These are phyloP conservation scores for Moxostoma hubbsi DNA, from an alignment of 2,797 vertebrate genomes.

Conservation along the genomic window DNA sequence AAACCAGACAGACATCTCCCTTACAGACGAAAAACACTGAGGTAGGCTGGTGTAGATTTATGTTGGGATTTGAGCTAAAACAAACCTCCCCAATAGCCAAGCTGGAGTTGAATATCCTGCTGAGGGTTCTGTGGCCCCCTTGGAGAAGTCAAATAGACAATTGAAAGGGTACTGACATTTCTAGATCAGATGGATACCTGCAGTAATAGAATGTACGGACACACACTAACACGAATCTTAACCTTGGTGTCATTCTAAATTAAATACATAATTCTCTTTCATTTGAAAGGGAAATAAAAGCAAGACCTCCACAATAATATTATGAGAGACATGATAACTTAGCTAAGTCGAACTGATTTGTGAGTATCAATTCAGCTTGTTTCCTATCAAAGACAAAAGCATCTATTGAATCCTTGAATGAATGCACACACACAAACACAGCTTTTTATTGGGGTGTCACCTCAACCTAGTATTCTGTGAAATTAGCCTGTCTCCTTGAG, in stretches of 20 bases:
- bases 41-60: conserved; percentile 8
- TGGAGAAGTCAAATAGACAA: neutral
- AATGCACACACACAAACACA: neutral
- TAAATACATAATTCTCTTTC: neutral
- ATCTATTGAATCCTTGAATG: neutral
- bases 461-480: conserved; percentile 10
- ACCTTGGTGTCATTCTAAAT: neutral
- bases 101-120: neutral
- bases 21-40: conserved; percentile 28
- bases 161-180: neutral
- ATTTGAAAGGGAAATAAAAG: neutral
- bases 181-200: neutral
- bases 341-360: neutral
- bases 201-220: neutral
- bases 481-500: conserved; percentile 4
- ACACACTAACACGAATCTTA: neutral
- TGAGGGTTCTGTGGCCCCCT: neutral
- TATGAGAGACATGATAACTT: neutral
- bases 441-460: neutral
- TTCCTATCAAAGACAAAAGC: conserved; percentile 13
- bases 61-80: neutral
- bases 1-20: conserved; percentile 1
- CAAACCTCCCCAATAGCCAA: neutral
- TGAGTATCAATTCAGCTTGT: neutral
- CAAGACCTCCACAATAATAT: neutral